Evolutionary conservation across 2,797 vertebrate genomes (phyloP), one percentile per base, ranked within the genome.

Genomic region (Micromesistius poutassou): DNA sequence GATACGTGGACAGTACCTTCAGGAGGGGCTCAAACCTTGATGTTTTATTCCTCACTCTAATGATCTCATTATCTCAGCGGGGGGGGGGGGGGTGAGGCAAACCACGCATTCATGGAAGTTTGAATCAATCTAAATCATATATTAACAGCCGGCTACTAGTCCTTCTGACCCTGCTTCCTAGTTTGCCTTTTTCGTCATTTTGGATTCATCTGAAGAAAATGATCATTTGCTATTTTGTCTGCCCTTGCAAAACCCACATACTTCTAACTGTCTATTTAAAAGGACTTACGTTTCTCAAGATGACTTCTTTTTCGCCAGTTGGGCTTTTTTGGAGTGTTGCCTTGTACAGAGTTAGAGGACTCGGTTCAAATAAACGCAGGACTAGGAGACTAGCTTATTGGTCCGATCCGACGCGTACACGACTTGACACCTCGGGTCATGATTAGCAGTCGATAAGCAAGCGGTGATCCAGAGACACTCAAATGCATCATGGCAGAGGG

Each of bases 251-350:
- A 62, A 25, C 55, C 55, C 8, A n/a, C 9, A n/a, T 8, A n/a
- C 22, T 28, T 28, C 8, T 66, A 66, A 66, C n/a, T 6, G 5
- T 68, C 62, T 16, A 28, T 5, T 25, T 28, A 2, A 28, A 68
- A 8, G 4, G 5, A 35, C 55, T 62, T 22, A 25, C n/a, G 10
- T 9, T 28, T 68, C 62, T 68, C n/a, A 68, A 4, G 7, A 13
- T 10, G 10, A 2, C 40, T 83, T 78, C 81, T 79, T 83, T 80
- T 82, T 74, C 33, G 80, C 42, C 73, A 74, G 81, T 78, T 84
- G 76, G 74, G 72, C 74, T 80, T 81, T 81, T 81, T 83, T 40
- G 83, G 62, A 80, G 2, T 31, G 71, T 78, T 80, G 81, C 78
- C 22, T n/a, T 8, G 22, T 62, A n/a, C 55, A 2, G 55, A 62